Percentiles rank a stretch among this genome's conserved stretches.
These are phyloP conservation scores for Stercorarius parasiticus DNA, from an alignment of 2,113 vertebrate genomes.

Conservation along the genomic window DNA sequence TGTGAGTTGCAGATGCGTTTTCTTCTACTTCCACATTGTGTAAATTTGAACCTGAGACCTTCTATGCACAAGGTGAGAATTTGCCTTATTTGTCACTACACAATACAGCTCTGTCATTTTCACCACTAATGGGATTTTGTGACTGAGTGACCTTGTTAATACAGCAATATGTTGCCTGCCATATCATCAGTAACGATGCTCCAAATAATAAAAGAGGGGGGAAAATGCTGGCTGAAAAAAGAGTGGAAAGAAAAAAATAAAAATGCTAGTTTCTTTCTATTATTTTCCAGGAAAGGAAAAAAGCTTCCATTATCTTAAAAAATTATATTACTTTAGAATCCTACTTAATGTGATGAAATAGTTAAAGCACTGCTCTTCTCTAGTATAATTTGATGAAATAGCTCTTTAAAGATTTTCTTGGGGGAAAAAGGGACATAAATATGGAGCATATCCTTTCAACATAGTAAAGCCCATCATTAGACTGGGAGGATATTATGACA, in stretches of 20 bases:
- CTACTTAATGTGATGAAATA: conserved; percentile 25
- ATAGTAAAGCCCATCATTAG: not conserved
- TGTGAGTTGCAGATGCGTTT: not conserved
- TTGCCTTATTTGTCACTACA: conserved; percentile 57
- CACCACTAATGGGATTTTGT: conserved; percentile 72
- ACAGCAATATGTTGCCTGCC: conserved; percentile 65
- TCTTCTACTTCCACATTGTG: not conserved
- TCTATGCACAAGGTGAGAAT: conserved; percentile 28
- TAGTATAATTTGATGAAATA: conserved; percentile 4
- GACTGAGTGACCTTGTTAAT: conserved; percentile 72
- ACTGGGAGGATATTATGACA: not conserved
- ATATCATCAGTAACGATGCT: conserved; percentile 54
- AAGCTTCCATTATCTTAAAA: conserved; percentile 35
- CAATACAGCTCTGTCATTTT: conserved; percentile 62
- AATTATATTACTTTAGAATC: conserved; percentile 22
- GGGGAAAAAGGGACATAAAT: not conserved
- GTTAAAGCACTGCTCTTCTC: conserved; percentile 16
- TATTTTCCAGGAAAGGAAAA: conserved; percentile 36
- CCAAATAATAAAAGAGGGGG: not conserved
- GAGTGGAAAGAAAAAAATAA: not conserved
- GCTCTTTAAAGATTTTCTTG: not conserved
- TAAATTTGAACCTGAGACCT: conserved; percentile 50
- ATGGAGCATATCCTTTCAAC: not conserved
- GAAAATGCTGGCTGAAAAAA: conserved; percentile 9
- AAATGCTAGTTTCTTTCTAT: conserved; percentile 24